These are phyloP conservation scores for Orthonychiurus folsomi DNA, from an alignment of 2,888 invertebrate species.

Conservation along the genomic window DNA sequence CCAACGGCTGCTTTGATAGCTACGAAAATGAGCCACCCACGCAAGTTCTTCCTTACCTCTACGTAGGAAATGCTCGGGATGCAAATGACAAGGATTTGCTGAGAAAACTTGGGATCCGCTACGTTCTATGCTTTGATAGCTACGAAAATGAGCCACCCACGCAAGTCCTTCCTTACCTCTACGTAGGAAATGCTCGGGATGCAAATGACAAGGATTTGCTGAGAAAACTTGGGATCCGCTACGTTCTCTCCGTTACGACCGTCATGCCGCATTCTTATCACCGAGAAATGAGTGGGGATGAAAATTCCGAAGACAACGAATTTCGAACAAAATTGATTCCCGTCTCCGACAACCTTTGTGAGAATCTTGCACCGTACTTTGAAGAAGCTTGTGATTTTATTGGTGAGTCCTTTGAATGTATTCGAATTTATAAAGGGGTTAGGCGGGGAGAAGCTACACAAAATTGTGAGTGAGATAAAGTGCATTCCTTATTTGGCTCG, in stretches of 20 bases:
- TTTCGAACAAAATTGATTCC: slow-evolving; percentile 48
- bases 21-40: slow-evolving; percentile 16
- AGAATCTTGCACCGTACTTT: slow-evolving; percentile 80
- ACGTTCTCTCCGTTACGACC: slow-evolving; percentile 72
- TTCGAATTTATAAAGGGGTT: not conserved
- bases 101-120: slow-evolving; percentile 58
- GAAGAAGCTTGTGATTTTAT: slow-evolving; percentile 78
- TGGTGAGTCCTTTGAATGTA: slow-evolving; percentile 52
- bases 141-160: slow-evolving; percentile 53
- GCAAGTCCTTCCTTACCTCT: slow-evolving; percentile 67
- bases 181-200: slow-evolving; percentile 72
- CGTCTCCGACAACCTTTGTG: slow-evolving; percentile 71
- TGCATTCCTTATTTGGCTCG: not conserved
- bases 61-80: slow-evolving; percentile 72
- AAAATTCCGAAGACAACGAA: slow-evolving; percentile 10
- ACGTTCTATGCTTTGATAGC: slow-evolving; percentile 51
- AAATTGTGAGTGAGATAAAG: no score
- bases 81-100: slow-evolving; percentile 63
- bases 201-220: slow-evolving; percentile 63
- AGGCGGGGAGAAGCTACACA: no score
- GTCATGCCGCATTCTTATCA: slow-evolving; percentile 51
- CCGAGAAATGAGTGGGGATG: not conserved
- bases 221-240: slow-evolving; percentile 58
- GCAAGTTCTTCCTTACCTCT: slow-evolving; percentile 67
- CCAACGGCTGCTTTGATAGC: not conserved